Evolutionary conservation across 2,797 vertebrate species (phyloP).

Genomic region (Acrocephalus scirpaceus): DNA sequence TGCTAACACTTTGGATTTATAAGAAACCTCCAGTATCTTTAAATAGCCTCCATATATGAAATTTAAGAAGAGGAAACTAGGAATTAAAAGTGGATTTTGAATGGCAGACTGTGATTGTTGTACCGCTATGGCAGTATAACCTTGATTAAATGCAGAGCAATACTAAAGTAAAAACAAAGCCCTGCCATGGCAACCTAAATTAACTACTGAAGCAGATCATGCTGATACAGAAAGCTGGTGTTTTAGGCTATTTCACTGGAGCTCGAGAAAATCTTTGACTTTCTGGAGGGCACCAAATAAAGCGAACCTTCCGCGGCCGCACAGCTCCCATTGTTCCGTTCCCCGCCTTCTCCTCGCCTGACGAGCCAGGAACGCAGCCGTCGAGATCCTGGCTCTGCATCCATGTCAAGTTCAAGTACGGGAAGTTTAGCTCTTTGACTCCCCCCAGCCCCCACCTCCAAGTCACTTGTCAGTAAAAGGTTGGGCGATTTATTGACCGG

Average conservation of each 20-base stretch:
- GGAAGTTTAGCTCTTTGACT: constrained; percentile 74
- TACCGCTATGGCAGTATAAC: constrained; percentile 45
- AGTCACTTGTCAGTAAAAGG: constrained; percentile 83
- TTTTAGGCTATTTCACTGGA: constrained; percentile 16
- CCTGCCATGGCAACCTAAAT: constrained; percentile 60
- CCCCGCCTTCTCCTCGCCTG: neutral
- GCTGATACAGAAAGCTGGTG: constrained; percentile 11
- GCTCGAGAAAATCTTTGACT: neutral
- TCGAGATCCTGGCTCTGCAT: neutral
- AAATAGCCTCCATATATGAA: constrained; percentile 55
- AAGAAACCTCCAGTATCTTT: constrained; percentile 44
- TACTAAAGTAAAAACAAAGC: constrained; percentile 68
- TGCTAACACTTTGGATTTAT: constrained; percentile 50
- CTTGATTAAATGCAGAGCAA: constrained; percentile 70
- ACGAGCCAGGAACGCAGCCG: neutral
- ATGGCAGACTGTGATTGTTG: constrained; percentile 50
- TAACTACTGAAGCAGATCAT: constrained; percentile 48
- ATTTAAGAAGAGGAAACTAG: constrained; percentile 66
- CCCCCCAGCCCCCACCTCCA: constrained; percentile 32
- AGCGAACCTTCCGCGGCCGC: neutral
- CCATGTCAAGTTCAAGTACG: constrained; percentile 50
- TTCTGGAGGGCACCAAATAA: constrained; percentile 16
- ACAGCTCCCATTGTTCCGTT: neutral
- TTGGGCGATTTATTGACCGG: constrained; percentile 92
- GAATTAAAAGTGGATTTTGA: constrained; percentile 72